Base-by-base conservation (phyloP, 2,113 vertebrate species). In the Bujurquina vittata region DNA sequence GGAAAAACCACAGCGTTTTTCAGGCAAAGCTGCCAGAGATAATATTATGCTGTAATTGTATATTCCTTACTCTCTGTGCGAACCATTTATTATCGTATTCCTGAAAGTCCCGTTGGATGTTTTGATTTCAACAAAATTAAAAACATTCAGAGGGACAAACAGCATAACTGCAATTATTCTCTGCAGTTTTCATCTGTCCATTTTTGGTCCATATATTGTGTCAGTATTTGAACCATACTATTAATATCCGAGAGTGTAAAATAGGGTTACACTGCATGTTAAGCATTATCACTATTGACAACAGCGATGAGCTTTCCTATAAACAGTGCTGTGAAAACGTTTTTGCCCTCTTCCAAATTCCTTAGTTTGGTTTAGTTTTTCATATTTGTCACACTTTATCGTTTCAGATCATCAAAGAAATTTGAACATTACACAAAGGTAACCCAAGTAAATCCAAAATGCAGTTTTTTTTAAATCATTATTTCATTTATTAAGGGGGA, bases 41-140 rank as follows among this genome's bases (percentile, higher is more conserved):
- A 89, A 91, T 84, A 88, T 89, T 87, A 77, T 87, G 75, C 49
- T 84, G 67, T 88, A 90, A 90, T 76, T 65, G 22, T 61, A 87
- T 87, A 83, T 85, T 78, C 87, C 29, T 60, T 15, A 33, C 55
- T 83, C 78, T 88, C 80, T 84, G n/a, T 29, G 37, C 67, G 85
- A 84, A 60, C 73, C 80, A 76, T 87, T 76, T 87, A 80, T 93
- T 81, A 89, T 80, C 62, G 81, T 75, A 73, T 83, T 63, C 80
- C 78, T 37, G 22, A 83, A 49, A 75, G 29, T 63, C 75, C 69
- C 49, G 62, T 22, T 59, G 84, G 87, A 79, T 81, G 43, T 85
- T 91, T 75, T 11, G 10, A 49, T 73, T 89, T 57, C 49, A 78
- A 56, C 79, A 83, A 67, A 84, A 85, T 37, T 8, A 37, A 37